Base-by-base conservation (phyloP, 2,888 invertebrate species). In the Stenurella melanura region DNA sequence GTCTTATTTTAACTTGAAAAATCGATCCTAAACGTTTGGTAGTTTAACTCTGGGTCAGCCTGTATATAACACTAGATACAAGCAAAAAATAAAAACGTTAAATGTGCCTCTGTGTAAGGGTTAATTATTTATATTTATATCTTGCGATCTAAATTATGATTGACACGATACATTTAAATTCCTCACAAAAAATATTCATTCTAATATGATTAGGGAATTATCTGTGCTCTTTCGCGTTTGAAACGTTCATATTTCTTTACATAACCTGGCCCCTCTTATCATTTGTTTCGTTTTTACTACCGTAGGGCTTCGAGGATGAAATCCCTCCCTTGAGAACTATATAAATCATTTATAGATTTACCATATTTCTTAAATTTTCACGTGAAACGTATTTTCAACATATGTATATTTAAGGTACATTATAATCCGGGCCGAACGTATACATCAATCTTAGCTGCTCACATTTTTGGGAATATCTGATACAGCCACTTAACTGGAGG, bases 281-380 rank as follows among this genome's bases (percentile, higher is more conserved):
- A 61, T 21, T 42, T 64, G 42, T 64, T 64, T 64, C 42, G 21
- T 12, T 64, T 64, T 64, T 18, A 42, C 38, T 11, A 18, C 15
- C 50, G n/a, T 18, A 15, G 15, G 42, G 19, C 50, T 50, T 10
- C 19, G 42, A 38, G 64, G 42, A 12, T 42, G 42, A 64, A 64
- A 64, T 64, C 12, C 15, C 19, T 38, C 64, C 18, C 64, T 42
- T 11, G 63, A 38, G 63, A 60, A 42, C 19, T 42, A 42, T 42
- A 64, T 64, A 30, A 64, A 64, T 64, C 64, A 64, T 64, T 12
- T 64, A 64, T 64, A 64, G 64, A 64, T 64, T 64, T 64, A 64
- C 18, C 64, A 64, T 64, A 64, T 64, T 64, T 64, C 42, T 42
- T 64, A 64, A 42, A 42, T 17, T 64, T 42, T 64, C 64, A 64